Conservation (phyloP, 1,140 invertebrate genomes). For the Idris sp. region DNA sequence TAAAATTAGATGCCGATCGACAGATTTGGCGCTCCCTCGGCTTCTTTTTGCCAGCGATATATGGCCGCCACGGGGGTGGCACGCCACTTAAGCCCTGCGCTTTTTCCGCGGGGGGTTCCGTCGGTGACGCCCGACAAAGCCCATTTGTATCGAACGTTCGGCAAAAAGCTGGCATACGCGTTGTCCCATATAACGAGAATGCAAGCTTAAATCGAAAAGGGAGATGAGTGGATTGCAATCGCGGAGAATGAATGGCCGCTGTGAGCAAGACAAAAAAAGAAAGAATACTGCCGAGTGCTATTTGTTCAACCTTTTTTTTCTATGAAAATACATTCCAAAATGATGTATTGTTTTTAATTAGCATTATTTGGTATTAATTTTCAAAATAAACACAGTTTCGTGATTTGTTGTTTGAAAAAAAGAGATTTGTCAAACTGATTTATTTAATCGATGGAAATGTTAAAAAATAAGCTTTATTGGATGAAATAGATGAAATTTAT, state of each 20-base stretch:
- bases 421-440: too few species aligned
- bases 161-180: conserved; percentile 59
- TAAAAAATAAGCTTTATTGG: too few species aligned
- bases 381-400: too few species aligned
- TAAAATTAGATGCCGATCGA: conserved; percentile 62
- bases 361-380: conserved; percentile 31
- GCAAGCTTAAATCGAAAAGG: conserved; percentile 59
- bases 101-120: conserved; percentile 59
- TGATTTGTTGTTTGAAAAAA: too few species aligned
- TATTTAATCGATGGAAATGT: too few species aligned
- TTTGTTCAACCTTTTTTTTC: conserved; percentile 19
- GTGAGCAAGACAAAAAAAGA: conserved; percentile 28
- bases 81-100: conserved; percentile 56
- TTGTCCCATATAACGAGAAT: conserved; percentile 59
- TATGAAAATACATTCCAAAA: too few species aligned
- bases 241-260: conserved; percentile 39
- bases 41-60: conserved; percentile 48
- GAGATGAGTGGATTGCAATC: conserved; percentile 56
- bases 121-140: conserved; percentile 53
- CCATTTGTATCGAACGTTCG: conserved; percentile 59
- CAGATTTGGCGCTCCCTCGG: conserved; percentile 56
- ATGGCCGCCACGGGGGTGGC: conserved; percentile 48
- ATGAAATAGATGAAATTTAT: too few species aligned
- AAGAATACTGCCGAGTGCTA: conserved; percentile 27
- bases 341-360: conserved; percentile 49